phyloP scores from a whole-genome alignment of 2,888 invertebrate species.

The Cheilosia grossa region DNA sequence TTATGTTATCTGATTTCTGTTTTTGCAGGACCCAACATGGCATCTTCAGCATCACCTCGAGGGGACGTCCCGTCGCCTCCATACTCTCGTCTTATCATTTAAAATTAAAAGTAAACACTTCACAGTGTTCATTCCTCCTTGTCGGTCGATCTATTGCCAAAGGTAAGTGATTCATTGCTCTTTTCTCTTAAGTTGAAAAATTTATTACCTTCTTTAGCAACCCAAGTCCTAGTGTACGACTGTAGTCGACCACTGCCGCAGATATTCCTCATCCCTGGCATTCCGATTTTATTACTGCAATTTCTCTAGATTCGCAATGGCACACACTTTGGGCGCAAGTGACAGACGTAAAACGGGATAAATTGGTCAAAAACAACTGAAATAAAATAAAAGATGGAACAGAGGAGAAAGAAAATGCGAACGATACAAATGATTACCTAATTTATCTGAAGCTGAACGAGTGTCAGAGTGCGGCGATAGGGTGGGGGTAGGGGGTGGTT shows the following conservation, averaged over 20 bases:
- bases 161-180: conserved; percentile 75
- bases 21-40: conserved; percentile 16
- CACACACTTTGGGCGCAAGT: conserved; percentile 36
- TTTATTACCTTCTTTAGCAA: conserved; percentile 66
- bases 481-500: not conserved
- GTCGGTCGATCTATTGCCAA: conserved; percentile 44
- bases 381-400: conserved; percentile 48
- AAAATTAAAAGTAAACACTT: conserved; percentile 73
- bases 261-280: conserved; percentile 38
- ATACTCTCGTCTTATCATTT: conserved; percentile 62
- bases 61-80: not conserved
- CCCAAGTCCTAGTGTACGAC: conserved; percentile 8
- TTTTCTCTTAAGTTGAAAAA: conserved; percentile 72
- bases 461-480: not conserved
- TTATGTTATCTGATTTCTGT: conserved; percentile 62
- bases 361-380: conserved; percentile 63
- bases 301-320: conserved; percentile 46
- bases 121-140: conserved; percentile 24
- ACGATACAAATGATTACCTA: conserved; percentile 68
- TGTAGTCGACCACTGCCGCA: conserved; percentile 14
- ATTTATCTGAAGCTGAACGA: conserved; percentile 59
- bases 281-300: conserved; percentile 69
- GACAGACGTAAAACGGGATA: conserved; percentile 62
- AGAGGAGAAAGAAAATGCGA: conserved; percentile 18
- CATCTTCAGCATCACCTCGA: no score